Base-by-base conservation (phyloP, 2,113 vertebrate species). In the Plotosus lineatus region DNA sequence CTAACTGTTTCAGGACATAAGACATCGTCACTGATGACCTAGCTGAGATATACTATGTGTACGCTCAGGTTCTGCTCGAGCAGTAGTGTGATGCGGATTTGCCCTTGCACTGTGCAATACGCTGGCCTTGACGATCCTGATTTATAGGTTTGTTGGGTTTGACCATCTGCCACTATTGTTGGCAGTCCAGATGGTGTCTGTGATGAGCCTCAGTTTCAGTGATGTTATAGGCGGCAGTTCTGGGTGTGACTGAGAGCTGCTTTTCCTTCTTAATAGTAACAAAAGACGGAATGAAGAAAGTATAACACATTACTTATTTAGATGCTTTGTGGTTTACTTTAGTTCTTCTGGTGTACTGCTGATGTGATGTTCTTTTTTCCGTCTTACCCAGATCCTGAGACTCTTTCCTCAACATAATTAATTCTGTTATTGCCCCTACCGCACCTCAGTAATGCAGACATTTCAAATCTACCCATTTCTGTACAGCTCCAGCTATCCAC, bases 11-110 rank as follows among this genome's bases (percentile, higher is more conserved):
- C 11, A 28, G 48, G 21, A 73, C 42, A 71, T 46, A n/a, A 71
- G 21, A 72, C 48, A 36, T 17, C 44, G 28, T 36, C 23, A 36
- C 31, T 10, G 26, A 46, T 28, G 69, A 48, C 7, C 68, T n/a
- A 69, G 66, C 23, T 69, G 23, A 69, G 66, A 42, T 28, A 31
- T n/a, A n/a, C n/a, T n/a, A n/a, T 40, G 4, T 38, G 73, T 75
- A 61, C 31, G 28, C 58, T 61, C 28, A 17, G 28, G 1, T 61
- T 60, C 4, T 58, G 26, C 56, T 17, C 31, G 21, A 38, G 36
- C 8, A 10, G 17, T 38, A 23, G 33, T 65, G 17, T 65, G 15
- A 36, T 65, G 36, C 26, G 12, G 40, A 68, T 42, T n/a, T 38
- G 21, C 1, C 14, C 1, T 23, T 36, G 61, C 19, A 21, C 33